Percentiles rank a stretch among this genome's conserved stretches.
Conservation (phyloP, 2,113 vertebrate species). For the Cochlearius cochlearius region DNA sequence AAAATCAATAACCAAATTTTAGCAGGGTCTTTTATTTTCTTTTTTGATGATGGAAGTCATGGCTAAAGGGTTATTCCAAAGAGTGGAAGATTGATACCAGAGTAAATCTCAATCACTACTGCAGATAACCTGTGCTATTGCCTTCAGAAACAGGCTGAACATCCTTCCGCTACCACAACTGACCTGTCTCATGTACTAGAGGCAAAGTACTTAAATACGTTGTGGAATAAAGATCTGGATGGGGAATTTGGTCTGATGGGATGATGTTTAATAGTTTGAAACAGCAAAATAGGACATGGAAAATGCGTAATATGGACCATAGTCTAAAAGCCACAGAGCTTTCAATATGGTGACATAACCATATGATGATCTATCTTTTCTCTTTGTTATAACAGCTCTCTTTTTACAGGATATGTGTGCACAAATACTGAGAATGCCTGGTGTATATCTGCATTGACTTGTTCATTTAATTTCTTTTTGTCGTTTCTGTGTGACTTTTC, state of each 20-base stretch:
- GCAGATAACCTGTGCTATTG: neutral
- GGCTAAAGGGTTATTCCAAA: neutral
- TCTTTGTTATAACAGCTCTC: neutral
- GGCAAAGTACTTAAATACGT: neutral
- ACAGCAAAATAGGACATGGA: neutral
- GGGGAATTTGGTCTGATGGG: neutral
- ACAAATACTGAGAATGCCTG: neutral
- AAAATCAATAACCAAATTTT: neutral
- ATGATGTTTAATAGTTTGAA: neutral
- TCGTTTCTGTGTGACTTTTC: neutral
- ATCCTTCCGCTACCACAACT: neutral
- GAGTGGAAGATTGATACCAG: neutral
- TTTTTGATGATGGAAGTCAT: neutral
- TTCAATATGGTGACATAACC: slow-evolving; percentile 49
- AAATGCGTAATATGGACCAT: neutral
- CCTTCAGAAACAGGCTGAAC: neutral
- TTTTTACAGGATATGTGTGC: neutral
- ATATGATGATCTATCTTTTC: neutral
- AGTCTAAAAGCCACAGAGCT: neutral
- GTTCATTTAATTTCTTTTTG: neutral
- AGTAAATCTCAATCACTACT: neutral
- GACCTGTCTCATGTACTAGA: neutral
- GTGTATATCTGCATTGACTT: neutral
- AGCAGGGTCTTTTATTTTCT: neutral
- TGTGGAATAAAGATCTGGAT: neutral